Conservation (phyloP, 2,888 invertebrate species). For the Hirtodrosophila alboralis region DNA sequence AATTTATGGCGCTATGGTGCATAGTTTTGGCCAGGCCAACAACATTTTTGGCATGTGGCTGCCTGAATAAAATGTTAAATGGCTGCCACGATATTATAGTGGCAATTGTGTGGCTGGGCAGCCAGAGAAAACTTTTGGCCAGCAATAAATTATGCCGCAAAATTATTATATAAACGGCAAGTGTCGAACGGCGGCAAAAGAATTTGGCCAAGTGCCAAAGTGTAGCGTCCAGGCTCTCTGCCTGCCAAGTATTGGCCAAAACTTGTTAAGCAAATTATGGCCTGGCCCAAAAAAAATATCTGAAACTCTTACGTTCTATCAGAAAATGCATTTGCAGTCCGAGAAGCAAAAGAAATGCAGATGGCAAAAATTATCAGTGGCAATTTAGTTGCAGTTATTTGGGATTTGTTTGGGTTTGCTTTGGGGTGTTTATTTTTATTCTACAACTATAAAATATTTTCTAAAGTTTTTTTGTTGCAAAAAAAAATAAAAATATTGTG, state of each 20-base stretch:
- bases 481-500: not conserved
- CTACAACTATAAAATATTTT: conserved; percentile 18
- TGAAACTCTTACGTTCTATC: conserved; percentile 34
- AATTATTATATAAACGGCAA: conserved; percentile 74
- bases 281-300: conserved; percentile 49
- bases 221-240: conserved; percentile 13
- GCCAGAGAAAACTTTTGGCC: conserved; percentile 71
- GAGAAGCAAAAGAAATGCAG: conserved; percentile 25
- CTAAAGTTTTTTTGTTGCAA: conserved; percentile 4
- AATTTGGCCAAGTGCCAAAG: conserved; percentile 67
- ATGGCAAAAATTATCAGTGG: conserved; percentile 41
- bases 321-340: conserved; percentile 22
- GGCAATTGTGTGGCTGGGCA: conserved; percentile 71
- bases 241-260: conserved; percentile 61
- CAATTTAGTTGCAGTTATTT: conserved; percentile 35
- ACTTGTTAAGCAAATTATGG: conserved; percentile 78
- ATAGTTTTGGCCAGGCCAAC: conserved; percentile 66
- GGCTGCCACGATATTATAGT: conserved; percentile 63
- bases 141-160: conserved; percentile 72
- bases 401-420: conserved; percentile 8
- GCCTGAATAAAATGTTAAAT: conserved; percentile 65
- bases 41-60: conserved; percentile 44
- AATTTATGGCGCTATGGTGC: conserved; percentile 68
- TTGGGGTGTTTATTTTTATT: conserved; percentile 22
- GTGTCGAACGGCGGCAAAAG: conserved; percentile 63